Evolutionary conservation across 2,797 vertebrate genomes (phyloP).

Genomic region (Micromesistius poutassou): DNA sequence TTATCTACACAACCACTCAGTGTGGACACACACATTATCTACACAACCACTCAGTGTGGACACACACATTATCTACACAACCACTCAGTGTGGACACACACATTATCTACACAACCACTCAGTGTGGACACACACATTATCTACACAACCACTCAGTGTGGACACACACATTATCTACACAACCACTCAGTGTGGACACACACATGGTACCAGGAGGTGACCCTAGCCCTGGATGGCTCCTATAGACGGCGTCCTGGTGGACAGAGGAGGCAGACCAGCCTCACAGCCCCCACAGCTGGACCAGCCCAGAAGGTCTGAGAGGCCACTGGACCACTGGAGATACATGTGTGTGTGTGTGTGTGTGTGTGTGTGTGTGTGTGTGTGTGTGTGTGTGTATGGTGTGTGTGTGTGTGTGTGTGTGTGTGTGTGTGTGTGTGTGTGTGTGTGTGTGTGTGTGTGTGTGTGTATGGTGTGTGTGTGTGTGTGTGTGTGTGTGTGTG

Average conservation of each 20-base stretch:
- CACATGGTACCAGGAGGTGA: not conserved
- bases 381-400: too few species aligned
- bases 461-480: too few species aligned
- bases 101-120: not conserved
- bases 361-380: not conserved
- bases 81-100: not conserved
- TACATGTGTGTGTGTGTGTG: not conserved
- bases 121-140: too few species aligned
- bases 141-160: not conserved
- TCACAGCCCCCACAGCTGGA: too few species aligned
- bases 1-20: not conserved
- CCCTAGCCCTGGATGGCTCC: not conserved
- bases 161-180: too few species aligned
- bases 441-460: too few species aligned
- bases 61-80: not conserved
- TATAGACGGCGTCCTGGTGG: not conserved
- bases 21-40: too few species aligned
- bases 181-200: too few species aligned
- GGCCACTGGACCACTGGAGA: not conserved
- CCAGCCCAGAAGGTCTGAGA: not conserved
- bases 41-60: not conserved
- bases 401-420: too few species aligned
- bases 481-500: too few species aligned
- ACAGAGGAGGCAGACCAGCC: too few species aligned
- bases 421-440: too few species aligned